phyloP scores from a whole-genome alignment of 2,888 invertebrate species.

The Rhynchonema sp. region DNA sequence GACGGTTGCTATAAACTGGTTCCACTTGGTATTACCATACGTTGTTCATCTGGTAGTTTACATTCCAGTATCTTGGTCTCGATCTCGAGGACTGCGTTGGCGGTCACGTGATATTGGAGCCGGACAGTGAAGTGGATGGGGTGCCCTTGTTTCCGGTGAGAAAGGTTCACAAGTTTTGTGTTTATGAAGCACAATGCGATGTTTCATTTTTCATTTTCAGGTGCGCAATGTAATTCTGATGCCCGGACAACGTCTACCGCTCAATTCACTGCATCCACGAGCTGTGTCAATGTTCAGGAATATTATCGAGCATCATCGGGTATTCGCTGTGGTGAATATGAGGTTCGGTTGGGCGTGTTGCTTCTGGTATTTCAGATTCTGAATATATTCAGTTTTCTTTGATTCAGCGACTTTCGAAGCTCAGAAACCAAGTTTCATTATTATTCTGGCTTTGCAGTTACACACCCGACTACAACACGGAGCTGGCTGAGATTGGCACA shows the following conservation, averaged over 20 bases:
- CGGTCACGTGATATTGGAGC: conserved; percentile 41
- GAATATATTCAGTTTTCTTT: too few species aligned
- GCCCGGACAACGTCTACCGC: conserved; percentile 58
- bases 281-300: conserved; percentile 41
- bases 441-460: background rate
- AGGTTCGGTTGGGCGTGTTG: too few species aligned
- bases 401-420: background rate
- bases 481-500: background rate
- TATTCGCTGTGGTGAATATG: conserved; percentile 43
- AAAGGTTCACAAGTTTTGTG: too few species aligned
- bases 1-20: too few species aligned
- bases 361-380: too few species aligned
- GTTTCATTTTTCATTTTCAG: too few species aligned
- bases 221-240: conserved; percentile 44
- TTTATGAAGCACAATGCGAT: too few species aligned
- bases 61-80: conserved; percentile 39
- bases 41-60: background rate
- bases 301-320: conserved; percentile 41
- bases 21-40: too few species aligned
- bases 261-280: conserved; percentile 41
- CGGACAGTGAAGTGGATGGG: conserved; percentile 29
- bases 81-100: conserved; percentile 45
- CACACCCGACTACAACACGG: background rate
- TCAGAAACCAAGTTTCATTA: background rate
- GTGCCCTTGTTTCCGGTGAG: conserved; percentile 41